Evolutionary conservation across 1,140 invertebrate genomes (phyloP).

Genomic region (Ladona fulva): DNA sequence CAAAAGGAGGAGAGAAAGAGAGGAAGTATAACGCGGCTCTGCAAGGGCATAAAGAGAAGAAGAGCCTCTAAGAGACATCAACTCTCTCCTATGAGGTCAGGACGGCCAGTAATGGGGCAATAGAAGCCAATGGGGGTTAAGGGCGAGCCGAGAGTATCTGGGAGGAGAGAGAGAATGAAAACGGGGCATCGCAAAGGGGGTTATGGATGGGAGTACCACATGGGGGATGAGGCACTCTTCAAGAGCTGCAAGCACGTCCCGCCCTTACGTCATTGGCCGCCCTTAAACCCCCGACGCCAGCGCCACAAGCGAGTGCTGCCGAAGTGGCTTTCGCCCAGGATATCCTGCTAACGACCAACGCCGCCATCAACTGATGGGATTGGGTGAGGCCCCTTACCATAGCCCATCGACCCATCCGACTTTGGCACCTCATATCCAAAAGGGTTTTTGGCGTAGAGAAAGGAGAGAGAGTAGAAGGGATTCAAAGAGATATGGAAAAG

Average conservation of each 20-base stretch:
- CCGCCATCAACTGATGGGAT: constrained; percentile 6
- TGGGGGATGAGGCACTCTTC: background rate
- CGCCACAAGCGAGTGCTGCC: background rate
- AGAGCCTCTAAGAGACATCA: background rate
- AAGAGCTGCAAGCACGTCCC: background rate
- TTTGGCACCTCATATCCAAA: constrained; percentile 4
- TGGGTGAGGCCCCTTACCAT: background rate
- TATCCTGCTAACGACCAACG: background rate
- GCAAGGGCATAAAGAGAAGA: background rate
- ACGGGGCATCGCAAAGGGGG: background rate
- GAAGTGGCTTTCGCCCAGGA: constrained; percentile 7
- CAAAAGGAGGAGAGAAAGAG: too few relatives aligned
- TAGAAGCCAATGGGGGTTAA: background rate
- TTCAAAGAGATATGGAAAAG: background rate
- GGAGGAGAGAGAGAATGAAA: background rate
- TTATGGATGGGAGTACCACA: background rate
- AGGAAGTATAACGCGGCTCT: too few relatives aligned
- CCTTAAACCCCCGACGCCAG: background rate
- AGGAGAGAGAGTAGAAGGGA: background rate
- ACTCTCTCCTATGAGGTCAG: constrained; percentile 3
- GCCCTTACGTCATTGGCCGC: background rate
- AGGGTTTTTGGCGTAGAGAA: background rate
- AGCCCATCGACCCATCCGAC: constrained; percentile 1
- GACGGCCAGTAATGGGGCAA: constrained; percentile 6
- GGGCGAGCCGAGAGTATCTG: background rate